Percentiles rank a stretch among this genome's conserved stretches.
Evolutionary conservation across 2,888 invertebrate species (phyloP).

Genomic region (Erebia palarica): DNA sequence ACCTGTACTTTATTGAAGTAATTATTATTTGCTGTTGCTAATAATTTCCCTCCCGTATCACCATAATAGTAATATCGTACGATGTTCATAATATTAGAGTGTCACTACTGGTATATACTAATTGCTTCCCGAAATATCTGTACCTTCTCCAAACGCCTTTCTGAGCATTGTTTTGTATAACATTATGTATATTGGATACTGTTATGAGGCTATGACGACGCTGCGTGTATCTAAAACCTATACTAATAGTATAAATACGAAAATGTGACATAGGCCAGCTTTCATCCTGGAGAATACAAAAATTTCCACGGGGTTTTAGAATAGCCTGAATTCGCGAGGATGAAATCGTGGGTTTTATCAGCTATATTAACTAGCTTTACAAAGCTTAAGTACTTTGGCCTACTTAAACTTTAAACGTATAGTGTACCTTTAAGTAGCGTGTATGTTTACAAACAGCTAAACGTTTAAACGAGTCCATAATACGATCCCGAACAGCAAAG

Average conservation of each 20-base stretch:
- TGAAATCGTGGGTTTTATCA: no score
- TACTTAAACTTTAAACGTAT: neutral
- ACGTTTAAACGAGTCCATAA: conserved; percentile 37
- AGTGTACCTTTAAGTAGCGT: neutral
- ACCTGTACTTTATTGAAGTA: neutral
- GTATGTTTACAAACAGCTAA: conserved; percentile 25
- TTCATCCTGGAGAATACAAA: no score
- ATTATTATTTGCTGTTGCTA: neutral
- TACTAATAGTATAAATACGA: no score
- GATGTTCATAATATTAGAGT: neutral
- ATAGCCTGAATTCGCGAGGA: no score
- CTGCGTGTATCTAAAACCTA: no score
- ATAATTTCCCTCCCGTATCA: neutral
- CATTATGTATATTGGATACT: neutral
- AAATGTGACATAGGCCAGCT: no score
- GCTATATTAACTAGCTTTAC: neutral
- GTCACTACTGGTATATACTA: neutral
- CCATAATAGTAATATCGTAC: conserved; percentile 6
- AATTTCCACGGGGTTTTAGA: no score
- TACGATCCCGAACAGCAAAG: conserved; percentile 39
- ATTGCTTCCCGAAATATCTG: neutral
- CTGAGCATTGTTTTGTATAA: neutral
- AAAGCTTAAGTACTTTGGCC: neutral
- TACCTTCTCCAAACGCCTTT: neutral
- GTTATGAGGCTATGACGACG: no score